Evolutionary conservation across 30 jellyfish, hydroid and myxozoan species (phyloP).

Genomic region (Turritopsis rubra): DNA sequence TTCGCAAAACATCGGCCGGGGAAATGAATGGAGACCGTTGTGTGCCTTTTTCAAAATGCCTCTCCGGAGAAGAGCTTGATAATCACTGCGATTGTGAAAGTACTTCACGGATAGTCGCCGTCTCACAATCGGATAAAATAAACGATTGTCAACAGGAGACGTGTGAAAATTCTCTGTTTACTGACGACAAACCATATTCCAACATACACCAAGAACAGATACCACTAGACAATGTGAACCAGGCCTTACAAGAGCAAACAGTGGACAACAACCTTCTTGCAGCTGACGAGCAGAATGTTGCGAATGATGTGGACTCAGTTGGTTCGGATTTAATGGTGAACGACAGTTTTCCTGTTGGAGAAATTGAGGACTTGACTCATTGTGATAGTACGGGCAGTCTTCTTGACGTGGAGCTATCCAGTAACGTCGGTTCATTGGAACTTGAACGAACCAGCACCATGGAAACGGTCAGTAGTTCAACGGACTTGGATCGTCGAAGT

Average conservation of each 20-base stretch:
- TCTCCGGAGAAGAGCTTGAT: neutral
- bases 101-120: neutral
- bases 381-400: neutral
- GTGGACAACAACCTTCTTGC: no score
- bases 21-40: neutral
- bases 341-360: neutral
- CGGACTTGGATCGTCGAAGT: neutral
- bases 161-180: neutral
- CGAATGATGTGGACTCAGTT: neutral
- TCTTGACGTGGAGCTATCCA: neutral
- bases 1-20: neutral
- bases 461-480: neutral
- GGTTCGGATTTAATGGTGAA: neutral
- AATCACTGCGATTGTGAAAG: neutral
- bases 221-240: slow-evolving; percentile 49
- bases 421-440: neutral
- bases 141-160: neutral
- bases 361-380: neutral
- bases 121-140: neutral
- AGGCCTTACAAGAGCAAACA: slow-evolving; percentile 6
- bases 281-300: no score
- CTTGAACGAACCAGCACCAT: neutral
- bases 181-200: slow-evolving; percentile 6
- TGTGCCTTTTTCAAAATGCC: neutral
- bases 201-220: neutral